Evolutionary conservation across 1,140 invertebrate genomes (phyloP), one percentile per base, ranked within the genome.

Genomic region (Gonioctena quinquepunctata): DNA sequence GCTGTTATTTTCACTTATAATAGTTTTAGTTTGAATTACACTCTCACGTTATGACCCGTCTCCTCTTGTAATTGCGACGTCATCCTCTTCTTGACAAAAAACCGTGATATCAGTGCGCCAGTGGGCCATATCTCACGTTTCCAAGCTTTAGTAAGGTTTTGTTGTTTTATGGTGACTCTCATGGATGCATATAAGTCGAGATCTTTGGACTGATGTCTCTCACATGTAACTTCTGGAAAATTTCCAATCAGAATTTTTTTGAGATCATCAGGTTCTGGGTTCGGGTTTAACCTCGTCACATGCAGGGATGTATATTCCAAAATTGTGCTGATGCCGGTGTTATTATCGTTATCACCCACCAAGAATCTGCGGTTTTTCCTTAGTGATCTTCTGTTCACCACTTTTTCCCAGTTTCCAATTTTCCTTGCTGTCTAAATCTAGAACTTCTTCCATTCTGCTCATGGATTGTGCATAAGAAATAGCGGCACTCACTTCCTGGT

Each of bases 181-280:
- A 28, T 4, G 3, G 27, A 28, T 3, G 27, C 27, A 28, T 28
- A 28, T 8, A 28, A 8, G 3, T 28, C 27, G 3, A 8, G 3
- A 28, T 28, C 3, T 28, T 8, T 28, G 8, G 67, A 62, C 48
- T 49, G n/a, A 2, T 62, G 52, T 19, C 16, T 23, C 22, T 69
- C 57, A 52, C 67, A 69, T 13, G 27, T 50, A 2, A 69, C 57
- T 62, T 69, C 57, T 2, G 57, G 28, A 50, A 69, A 69, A 25
- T 49, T 54, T 49, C 3, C 13, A n/a, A 25, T 50, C 3, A 69
- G 22, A 21, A 61, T n/a, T 25, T 69, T 63, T 7, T 28, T 27
- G 18, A 62, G 42, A 25, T 69, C 33, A 2, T 22, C 59, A 22
- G 25, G 0, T 26, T 54, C 33, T 3, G 68, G 22, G 18, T 62